Base-by-base conservation (phyloP, 1,140 invertebrate genomes). In the Colletes gigas region DNA sequence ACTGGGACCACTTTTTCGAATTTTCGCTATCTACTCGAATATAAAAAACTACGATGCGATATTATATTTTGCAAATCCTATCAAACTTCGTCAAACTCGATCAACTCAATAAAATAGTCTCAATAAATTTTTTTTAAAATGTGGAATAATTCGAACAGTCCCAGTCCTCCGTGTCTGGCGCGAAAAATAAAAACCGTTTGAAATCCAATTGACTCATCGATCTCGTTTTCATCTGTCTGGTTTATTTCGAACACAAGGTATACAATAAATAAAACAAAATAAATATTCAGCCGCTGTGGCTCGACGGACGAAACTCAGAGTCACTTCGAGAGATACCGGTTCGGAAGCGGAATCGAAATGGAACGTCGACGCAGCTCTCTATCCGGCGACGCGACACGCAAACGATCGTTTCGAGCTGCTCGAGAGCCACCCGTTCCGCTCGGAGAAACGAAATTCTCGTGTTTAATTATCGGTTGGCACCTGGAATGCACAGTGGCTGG, bases 381-480 rank as follows among this genome's bases (percentile, higher is more conserved):
- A 44, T 67, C 47, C 44, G 30, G n/a, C 50, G 47, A 55, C 57
- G 50, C 50, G 41, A 63, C 74, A 68, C 62, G 8, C 10, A 12
- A 50, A 50, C 50, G 10, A 50, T 50, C 50, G 10, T 8, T 50
- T 50, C 50, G 50, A 50, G 50, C 50, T 10, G 50, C 8, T 50
- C 10, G 62, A 30, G 30, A 30, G 1, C 30, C 30, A 30, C 30
- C 2, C 2, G 59, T 78, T 72, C 73, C 67, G 41, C 44, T 71
- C 54, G 19, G 60, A 69, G 57, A 82, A 79, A 75, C 70, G 65
- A 76, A 85, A 85, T 59, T 67, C 75, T 78, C 69, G 66, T 55
- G 67, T 69, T 60, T 52, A 55, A 44, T 21, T 39, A 41, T 19
- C 59, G 67, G 59, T 86, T 85, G 85, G 83, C 83, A 86, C 84